Evolutionary conservation across 2,797 vertebrate genomes (phyloP).

Genomic region (Coregonus ussuriensis): DNA sequence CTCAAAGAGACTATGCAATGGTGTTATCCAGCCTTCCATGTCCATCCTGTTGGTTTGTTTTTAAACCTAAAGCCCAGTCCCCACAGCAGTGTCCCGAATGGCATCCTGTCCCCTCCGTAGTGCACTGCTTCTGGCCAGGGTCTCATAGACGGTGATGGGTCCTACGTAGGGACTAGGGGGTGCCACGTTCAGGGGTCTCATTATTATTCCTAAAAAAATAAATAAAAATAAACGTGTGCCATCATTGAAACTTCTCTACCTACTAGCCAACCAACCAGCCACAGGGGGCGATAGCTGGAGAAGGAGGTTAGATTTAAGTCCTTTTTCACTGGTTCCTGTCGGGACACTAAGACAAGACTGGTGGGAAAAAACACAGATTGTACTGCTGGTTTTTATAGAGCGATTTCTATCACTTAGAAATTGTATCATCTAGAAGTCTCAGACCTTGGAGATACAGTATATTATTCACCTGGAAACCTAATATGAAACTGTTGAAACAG

Average conservation of each 20-base stretch:
- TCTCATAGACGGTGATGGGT: not conserved
- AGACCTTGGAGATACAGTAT: constrained; percentile 42
- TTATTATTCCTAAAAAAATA: constrained; percentile 33
- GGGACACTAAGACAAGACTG: constrained; percentile 44
- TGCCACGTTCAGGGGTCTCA: not conserved
- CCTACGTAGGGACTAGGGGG: no score
- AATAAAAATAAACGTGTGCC: constrained; percentile 43
- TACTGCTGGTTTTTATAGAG: constrained; percentile 43
- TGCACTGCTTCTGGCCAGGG: not conserved
- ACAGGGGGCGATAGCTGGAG: constrained; percentile 75
- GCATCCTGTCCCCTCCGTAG: not conserved
- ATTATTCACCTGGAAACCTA: constrained; percentile 76
- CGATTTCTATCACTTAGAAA: no score
- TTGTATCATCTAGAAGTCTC: not conserved
- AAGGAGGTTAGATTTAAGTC: constrained; percentile 70
- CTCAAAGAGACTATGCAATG: constrained; percentile 83
- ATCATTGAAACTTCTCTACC: constrained; percentile 55
- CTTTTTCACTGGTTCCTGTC: constrained; percentile 54
- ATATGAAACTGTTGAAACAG: constrained; percentile 78
- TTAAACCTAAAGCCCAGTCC: constrained; percentile 43
- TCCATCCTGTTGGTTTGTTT: constrained; percentile 58
- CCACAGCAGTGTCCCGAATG: constrained; percentile 48
- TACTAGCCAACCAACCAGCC: constrained; percentile 42
- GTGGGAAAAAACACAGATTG: constrained; percentile 67
- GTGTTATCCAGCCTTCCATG: constrained; percentile 78